Percentiles rank a stretch among this genome's conserved stretches.
phyloP scores from a whole-genome alignment of 2,113 vertebrate species.

The Aplodontia rufa region DNA sequence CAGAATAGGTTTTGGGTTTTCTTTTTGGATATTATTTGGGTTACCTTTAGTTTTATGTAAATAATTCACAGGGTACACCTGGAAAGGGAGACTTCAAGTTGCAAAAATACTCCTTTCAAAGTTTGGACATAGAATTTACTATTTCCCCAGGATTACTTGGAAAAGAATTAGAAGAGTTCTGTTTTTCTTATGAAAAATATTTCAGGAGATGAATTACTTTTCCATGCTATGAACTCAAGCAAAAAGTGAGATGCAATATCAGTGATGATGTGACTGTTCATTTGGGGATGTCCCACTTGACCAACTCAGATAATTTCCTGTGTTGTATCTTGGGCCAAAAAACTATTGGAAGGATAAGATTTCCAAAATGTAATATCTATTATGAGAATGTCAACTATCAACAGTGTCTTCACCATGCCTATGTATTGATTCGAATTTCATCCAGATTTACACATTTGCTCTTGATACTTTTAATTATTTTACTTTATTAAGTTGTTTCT shows the following conservation, averaged over 20 bases:
- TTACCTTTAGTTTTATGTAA: constrained; percentile 4
- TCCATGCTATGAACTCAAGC: constrained; percentile 73
- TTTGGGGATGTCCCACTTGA: constrained; percentile 71
- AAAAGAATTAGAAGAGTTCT: constrained; percentile 67
- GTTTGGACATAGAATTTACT: constrained; percentile 62
- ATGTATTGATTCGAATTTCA: background rate
- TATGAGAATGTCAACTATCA: constrained; percentile 48
- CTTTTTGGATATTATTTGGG: background rate
- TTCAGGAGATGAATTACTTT: constrained; percentile 82
- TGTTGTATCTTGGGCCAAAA: constrained; percentile 62
- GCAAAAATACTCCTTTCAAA: constrained; percentile 62
- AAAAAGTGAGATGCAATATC: constrained; percentile 73
- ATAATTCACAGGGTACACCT: constrained; percentile 66
- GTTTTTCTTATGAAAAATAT: constrained; percentile 79
- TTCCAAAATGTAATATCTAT: constrained; percentile 49
- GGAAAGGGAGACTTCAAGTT: constrained; percentile 70
- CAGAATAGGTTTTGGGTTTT: background rate
- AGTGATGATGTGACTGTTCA: constrained; percentile 75
- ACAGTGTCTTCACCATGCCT: background rate
- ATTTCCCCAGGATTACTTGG: constrained; percentile 72
- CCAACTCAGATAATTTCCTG: constrained; percentile 73
- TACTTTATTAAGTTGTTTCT: constrained; percentile 25
- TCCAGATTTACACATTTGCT: background rate
- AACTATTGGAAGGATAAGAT: constrained; percentile 58
- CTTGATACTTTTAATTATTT: constrained; percentile 12